Percentiles rank a stretch among this genome's conserved stretches.
phyloP scores from a whole-genome alignment of 2,888 invertebrate genomes.

The Himalopsyche tibetana region DNA sequence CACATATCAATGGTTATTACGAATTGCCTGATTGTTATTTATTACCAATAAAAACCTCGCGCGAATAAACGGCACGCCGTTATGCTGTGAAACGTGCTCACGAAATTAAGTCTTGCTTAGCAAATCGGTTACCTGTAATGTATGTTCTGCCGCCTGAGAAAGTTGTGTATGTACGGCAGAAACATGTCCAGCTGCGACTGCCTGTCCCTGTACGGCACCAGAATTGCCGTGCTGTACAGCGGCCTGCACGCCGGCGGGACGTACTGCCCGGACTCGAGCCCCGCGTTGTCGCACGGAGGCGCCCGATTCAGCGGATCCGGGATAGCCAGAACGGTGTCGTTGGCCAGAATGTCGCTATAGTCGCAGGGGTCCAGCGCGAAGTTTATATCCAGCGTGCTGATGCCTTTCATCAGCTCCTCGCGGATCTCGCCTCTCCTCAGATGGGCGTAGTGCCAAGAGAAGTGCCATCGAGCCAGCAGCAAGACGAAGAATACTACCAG shows the following conservation, averaged over 20 bases:
- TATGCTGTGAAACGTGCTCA: too few species aligned
- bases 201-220: constrained; percentile 88
- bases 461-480: constrained; percentile 74
- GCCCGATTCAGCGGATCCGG: not conserved
- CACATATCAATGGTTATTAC: too few species aligned
- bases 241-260: constrained; percentile 71
- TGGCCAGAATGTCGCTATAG: constrained; percentile 68
- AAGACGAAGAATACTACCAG: constrained; percentile 16
- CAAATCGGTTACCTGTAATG: constrained; percentile 80
- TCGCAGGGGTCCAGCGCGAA: constrained; percentile 67
- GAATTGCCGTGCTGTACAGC: constrained; percentile 83
- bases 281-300: not conserved
- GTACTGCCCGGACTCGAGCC: constrained; percentile 66
- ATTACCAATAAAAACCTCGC: too few species aligned
- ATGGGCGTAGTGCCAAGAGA: constrained; percentile 74
- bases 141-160: constrained; percentile 87
- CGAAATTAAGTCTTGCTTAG: not conserved
- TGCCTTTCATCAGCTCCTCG: constrained; percentile 66
- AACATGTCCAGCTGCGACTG: constrained; percentile 86
- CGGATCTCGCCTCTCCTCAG: constrained; percentile 68
- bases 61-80: too few species aligned
- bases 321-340: constrained; percentile 21
- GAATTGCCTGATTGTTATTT: too few species aligned
- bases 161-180: constrained; percentile 90
- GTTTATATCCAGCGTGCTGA: not conserved